Base-by-base conservation (phyloP, 2,113 vertebrate genomes). In the Halichoerus grypus region DNA sequence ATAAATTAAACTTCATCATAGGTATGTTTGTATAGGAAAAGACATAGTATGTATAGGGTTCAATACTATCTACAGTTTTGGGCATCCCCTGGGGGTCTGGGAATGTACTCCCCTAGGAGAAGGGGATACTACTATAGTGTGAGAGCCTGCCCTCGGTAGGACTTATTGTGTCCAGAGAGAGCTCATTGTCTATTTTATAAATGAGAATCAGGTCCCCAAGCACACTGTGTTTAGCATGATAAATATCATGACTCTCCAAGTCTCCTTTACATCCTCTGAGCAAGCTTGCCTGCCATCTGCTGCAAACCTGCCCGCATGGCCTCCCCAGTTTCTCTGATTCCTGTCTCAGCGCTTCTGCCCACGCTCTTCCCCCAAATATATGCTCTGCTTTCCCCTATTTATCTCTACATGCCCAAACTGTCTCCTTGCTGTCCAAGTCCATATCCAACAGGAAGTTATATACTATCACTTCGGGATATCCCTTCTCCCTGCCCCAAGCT, bases 151-250 rank as follows among this genome's bases (percentile, higher is more conserved):
- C 46, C 63, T 95, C 46, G 13, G 16, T 36, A 80, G 76, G 46
- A 95, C 5, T 39, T 80, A 87, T 3, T 88, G 93, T 59, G 49
- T 65, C 33, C 18, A 72, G 39, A 93, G 55, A 72, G 71, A 91
- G 39, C 72, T 74, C 10, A 72, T 67, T 53, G 46, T 49, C n/a
- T 72, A 36, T 88, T 95, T 92, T 93, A n/a, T 19, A 87, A 94
- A 80, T 14, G 49, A 94, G 33, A 85, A 81, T 63, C 74, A 49
- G 77, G 28, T 85, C 76, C 15, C 46, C 55, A 39, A 31, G 57
- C 31, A 93, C 14, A 28, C 3, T 42, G 11, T 33, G 49, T 63
- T 77, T 53, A 81, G 42, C 31, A 36, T 65, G 77, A 77, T 94
- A 97, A 85, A 67, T 61, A 72, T 3, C 22, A 81, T 26, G 21